Evolutionary conservation across 1,140 invertebrate species (phyloP).

Genomic region (Battus philenor): DNA sequence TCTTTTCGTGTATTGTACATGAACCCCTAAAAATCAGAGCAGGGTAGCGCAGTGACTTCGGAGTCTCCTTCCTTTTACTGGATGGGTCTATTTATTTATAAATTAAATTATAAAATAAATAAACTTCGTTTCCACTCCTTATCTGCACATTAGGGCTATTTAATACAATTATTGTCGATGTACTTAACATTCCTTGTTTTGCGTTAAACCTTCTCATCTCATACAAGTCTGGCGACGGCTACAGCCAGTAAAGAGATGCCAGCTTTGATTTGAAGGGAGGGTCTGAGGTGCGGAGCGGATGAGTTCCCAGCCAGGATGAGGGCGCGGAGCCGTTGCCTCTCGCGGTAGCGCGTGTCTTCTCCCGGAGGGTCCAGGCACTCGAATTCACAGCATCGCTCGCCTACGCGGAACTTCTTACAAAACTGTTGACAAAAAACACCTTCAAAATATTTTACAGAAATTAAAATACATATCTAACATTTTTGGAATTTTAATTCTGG

Average conservation of each 20-base stretch:
- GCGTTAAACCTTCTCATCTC: conserved; percentile 21
- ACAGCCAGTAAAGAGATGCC: conserved; percentile 52
- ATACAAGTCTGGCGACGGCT: conserved; percentile 51
- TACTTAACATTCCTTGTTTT: background rate
- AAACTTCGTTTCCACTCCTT: background rate
- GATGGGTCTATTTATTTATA: no score
- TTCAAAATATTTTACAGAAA: no score
- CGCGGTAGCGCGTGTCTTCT: conserved; percentile 77
- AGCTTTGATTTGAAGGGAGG: conserved; percentile 39
- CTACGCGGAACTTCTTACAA: conserved; percentile 85
- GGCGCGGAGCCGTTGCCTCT: conserved; percentile 74
- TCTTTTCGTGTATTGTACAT: no score
- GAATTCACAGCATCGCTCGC: conserved; percentile 85
- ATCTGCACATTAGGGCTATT: background rate
- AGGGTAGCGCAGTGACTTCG: background rate
- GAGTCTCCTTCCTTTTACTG: background rate
- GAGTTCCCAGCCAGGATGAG: conserved; percentile 77
- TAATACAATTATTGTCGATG: conserved; percentile 4
- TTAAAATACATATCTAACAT: no score
- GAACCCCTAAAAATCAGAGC: no score
- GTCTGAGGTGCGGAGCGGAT: conserved; percentile 53
- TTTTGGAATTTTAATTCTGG: no score
- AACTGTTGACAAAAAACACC: conserved; percentile 75
- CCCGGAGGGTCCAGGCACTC: conserved; percentile 84
- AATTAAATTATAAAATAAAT: no score